phyloP scores from a whole-genome alignment of 92 coral and sea anemone genomes.

The Palythoa caribaeorum region DNA sequence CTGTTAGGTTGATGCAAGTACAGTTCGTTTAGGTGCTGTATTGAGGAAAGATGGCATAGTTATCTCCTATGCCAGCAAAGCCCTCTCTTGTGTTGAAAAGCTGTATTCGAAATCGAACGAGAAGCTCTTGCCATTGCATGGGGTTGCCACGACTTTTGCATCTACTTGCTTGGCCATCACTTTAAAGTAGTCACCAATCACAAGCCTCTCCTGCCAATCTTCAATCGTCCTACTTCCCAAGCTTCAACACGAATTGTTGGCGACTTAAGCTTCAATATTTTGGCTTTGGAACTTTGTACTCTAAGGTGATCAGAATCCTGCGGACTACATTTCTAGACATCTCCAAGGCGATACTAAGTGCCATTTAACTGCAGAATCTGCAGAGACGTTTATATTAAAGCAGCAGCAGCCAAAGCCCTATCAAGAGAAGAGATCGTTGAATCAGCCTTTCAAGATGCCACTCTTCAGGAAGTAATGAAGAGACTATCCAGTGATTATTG shows the following conservation, averaged over 20 bases:
- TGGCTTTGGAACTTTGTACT: constrained; percentile 38
- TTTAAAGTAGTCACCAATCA: constrained; percentile 47
- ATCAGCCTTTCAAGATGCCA: too few species aligned
- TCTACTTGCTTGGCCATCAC: constrained; percentile 45
- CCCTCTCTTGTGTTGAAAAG: background rate
- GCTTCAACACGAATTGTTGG: constrained; percentile 53
- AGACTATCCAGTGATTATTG: too few species aligned
- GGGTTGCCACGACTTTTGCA: background rate
- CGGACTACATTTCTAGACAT: constrained; percentile 46
- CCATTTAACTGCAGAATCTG: constrained; percentile 39
- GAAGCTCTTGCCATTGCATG: background rate
- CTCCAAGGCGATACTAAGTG: constrained; percentile 43
- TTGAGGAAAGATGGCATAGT: background rate
- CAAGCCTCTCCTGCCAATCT: constrained; percentile 42
- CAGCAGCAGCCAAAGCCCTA: too few species aligned
- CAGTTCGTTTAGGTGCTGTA: background rate
- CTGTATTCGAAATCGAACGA: background rate
- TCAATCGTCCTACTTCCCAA: constrained; percentile 46
- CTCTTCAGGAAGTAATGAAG: too few species aligned
- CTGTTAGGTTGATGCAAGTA: background rate
- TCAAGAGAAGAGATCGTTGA: too few species aligned
- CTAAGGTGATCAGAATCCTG: constrained; percentile 40
- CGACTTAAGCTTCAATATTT: constrained; percentile 48
- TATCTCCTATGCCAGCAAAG: background rate
- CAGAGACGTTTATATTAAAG: constrained; percentile 39